Evolutionary conservation across 2,888 invertebrate species (phyloP), one percentile per base, ranked within the genome.

Genomic region (Lypha dubia): DNA sequence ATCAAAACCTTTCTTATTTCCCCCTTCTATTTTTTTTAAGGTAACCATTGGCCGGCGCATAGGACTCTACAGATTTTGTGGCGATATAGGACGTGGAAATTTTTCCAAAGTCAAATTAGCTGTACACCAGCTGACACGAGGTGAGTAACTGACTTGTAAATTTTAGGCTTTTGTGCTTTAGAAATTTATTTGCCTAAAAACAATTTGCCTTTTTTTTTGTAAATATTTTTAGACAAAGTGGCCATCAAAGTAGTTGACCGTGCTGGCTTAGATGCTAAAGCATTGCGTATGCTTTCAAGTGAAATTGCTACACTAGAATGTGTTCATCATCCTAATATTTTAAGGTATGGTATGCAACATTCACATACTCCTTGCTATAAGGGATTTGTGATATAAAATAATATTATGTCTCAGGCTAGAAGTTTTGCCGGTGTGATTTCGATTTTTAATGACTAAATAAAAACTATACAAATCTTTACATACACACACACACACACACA

Each of bases 71-170:
- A 93, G 95, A 89, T 94, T 96, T 88, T 94, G 95, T 87, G 95
- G 95, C 86, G 96, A 96, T 90, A 93, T 96, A 79, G 96, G 96
- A 38, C 93, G 94, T 87, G 96, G 96, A 68, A 96, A 96, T 92
- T 96, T 96, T 92, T 96, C 96, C 56, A 95, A 95, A 91, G 96
- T 96, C 88, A 95, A 95, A 91, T 92, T 96, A 88, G 96, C 95
- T 58, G 93, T 95, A 68, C 96, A 96, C 91, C 94, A 95, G 86
- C 91, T 96, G 83, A 96, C 95, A 44, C 94, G 95, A 93, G 96
- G 96, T 93, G 88, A 89, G 84, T 68, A 6, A 8, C 13, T 38
- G 11, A 35, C 38, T 38, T 8, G 13, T 13, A 11, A 38, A 11
- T 38, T 38, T 8, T 38, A n/a, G n/a, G n/a, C n/a, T n/a, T n/a